phyloP scores from a whole-genome alignment of 2,888 invertebrate genomes.

The Esperia sulphurella region DNA sequence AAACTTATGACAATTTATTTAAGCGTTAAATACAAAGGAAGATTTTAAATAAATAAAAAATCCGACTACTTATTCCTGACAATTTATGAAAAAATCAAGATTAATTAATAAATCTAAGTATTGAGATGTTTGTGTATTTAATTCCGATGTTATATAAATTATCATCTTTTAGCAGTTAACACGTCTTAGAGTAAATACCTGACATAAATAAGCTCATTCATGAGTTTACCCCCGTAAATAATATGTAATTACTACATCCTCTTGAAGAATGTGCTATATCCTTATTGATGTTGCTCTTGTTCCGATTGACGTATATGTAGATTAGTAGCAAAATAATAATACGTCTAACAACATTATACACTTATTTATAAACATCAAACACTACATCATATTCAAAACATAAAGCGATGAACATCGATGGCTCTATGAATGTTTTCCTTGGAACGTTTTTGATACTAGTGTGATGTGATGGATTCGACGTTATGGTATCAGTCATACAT shows the following conservation, averaged over 20 bases:
- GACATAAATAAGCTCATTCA: too few relatives aligned
- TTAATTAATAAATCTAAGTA: too few relatives aligned
- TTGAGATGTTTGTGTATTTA: too few relatives aligned
- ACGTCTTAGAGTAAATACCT: too few relatives aligned
- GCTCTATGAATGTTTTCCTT: constrained; percentile 29
- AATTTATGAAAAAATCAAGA: too few relatives aligned
- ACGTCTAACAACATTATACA: constrained; percentile 13
- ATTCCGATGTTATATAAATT: too few relatives aligned
- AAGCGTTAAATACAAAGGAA: constrained; percentile 34
- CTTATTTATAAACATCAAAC: constrained; percentile 21
- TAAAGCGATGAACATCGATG: constrained; percentile 16
- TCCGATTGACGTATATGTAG: constrained; percentile 21
- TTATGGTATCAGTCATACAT: constrained; percentile 16
- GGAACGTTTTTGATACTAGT: constrained; percentile 24
- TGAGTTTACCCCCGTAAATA: background rate
- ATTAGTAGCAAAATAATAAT: constrained; percentile 19
- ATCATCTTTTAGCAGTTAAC: too few relatives aligned
- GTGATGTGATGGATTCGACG: constrained; percentile 18
- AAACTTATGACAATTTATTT: constrained; percentile 59
- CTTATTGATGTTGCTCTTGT: constrained; percentile 3
- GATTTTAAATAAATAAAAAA: constrained; percentile 20
- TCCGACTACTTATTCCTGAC: too few relatives aligned
- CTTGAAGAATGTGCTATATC: background rate
- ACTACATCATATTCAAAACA: constrained; percentile 18
- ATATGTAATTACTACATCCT: background rate